Evolutionary conservation across 2,888 invertebrate species (phyloP).

Genomic region (Trypoxylon attenuatum): DNA sequence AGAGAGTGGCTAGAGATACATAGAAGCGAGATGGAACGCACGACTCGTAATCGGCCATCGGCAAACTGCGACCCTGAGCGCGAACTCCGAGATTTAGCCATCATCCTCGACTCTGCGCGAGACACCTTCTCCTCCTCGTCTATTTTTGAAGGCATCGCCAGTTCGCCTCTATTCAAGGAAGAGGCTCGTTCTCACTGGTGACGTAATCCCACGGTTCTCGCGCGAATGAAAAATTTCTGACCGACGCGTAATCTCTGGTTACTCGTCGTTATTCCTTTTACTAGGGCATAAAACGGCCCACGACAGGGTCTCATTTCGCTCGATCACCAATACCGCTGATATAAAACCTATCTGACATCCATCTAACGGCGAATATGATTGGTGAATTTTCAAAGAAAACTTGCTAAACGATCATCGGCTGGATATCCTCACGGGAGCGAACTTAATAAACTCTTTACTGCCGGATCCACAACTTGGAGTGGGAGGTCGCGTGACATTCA

Average conservation of each 20-base stretch:
- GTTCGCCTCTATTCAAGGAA: slow-evolving; percentile 18
- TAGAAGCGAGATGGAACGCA: background rate
- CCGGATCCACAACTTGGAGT: no score
- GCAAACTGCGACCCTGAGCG: slow-evolving; percentile 41
- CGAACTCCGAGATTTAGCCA: slow-evolving; percentile 41
- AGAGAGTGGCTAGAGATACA: background rate
- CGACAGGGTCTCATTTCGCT: background rate
- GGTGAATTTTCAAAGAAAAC: no score
- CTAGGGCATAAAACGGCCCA: background rate
- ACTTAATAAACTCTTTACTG: no score
- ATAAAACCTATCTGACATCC: no score
- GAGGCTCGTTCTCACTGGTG: slow-evolving; percentile 8
- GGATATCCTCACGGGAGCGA: no score
- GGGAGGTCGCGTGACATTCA: slow-evolving; percentile 23
- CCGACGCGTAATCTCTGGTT: background rate
- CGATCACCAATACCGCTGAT: no score
- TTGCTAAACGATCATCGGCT: no score
- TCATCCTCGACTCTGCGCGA: slow-evolving; percentile 26
- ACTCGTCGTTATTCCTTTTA: background rate
- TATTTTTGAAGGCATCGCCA: slow-evolving; percentile 39
- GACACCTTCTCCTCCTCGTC: slow-evolving; percentile 39
- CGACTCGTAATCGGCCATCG: slow-evolving; percentile 28
- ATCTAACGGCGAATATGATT: no score
- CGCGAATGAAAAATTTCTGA: slow-evolving; percentile 4
- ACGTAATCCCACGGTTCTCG: slow-evolving; percentile 16